These are phyloP conservation scores for Drosophila ogumai DNA, from an alignment of 1,140 invertebrate genomes.

Conservation along the genomic window DNA sequence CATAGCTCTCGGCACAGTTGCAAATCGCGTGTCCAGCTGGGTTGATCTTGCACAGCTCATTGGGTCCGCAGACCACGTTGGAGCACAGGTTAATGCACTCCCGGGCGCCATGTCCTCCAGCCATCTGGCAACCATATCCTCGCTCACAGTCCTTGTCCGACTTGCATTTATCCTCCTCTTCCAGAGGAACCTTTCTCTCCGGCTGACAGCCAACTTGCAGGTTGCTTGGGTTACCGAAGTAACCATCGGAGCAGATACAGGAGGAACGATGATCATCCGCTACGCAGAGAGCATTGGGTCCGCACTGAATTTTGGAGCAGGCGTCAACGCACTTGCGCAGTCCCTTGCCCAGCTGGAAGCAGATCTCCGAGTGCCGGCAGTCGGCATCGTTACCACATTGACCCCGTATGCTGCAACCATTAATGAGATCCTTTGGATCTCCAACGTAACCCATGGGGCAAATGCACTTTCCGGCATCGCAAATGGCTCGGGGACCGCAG, in stretches of 20 bases:
- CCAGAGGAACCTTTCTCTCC: slow-evolving; percentile 85
- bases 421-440: slow-evolving; percentile 89
- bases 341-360: slow-evolving; percentile 92
- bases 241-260: slow-evolving; percentile 93
- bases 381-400: slow-evolving; percentile 92
- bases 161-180: slow-evolving; percentile 87
- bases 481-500: slow-evolving; percentile 93
- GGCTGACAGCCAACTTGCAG: slow-evolving; percentile 91
- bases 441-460: slow-evolving; percentile 93
- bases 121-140: slow-evolving; percentile 87
- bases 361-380: slow-evolving; percentile 93
- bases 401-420: slow-evolving; percentile 89
- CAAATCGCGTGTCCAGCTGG: slow-evolving; percentile 89
- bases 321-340: slow-evolving; percentile 93
- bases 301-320: slow-evolving; percentile 94
- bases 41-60: slow-evolving; percentile 92
- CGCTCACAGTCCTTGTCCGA: slow-evolving; percentile 89
- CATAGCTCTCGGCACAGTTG: slow-evolving; percentile 90
- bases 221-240: slow-evolving; percentile 92
- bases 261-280: slow-evolving; percentile 92
- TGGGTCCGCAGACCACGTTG: slow-evolving; percentile 91
- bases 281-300: slow-evolving; percentile 94
- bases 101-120: slow-evolving; percentile 87
- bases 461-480: slow-evolving; percentile 91
- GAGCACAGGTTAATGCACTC: slow-evolving; percentile 92